These are phyloP conservation scores for Mesocentrotus franciscanus DNA, from an alignment of 53 echinoderm and acorn worm genomes.

Conservation along the genomic window DNA sequence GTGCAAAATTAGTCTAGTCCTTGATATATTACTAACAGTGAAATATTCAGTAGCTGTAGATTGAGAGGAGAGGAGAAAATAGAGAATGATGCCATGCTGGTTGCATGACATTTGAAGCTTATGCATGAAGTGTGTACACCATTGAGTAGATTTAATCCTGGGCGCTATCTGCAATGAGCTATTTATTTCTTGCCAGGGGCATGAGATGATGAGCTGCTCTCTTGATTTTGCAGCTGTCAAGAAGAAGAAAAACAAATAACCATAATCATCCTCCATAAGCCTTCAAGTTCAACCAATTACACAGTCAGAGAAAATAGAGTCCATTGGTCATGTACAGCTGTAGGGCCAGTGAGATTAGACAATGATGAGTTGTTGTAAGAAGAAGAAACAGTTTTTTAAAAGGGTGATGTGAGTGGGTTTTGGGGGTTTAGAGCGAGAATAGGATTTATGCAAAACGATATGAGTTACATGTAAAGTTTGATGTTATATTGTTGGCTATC, in stretches of 20 bases:
- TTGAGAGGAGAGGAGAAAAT: not conserved
- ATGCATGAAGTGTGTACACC: not conserved
- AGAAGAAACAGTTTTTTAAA: not conserved
- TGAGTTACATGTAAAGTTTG: not conserved
- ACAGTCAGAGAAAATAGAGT: not conserved
- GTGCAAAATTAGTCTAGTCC: not conserved
- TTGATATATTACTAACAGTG: not conserved
- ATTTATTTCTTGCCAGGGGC: conserved; percentile 19
- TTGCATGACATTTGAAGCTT: not conserved
- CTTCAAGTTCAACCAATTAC: not conserved
- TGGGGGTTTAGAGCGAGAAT: not conserved
- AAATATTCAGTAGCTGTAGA: not conserved
- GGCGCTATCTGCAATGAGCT: conserved; percentile 18
- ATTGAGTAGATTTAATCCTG: not conserved
- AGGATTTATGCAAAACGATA: not conserved
- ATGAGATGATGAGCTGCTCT: conserved; percentile 1
- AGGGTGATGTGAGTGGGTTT: not conserved
- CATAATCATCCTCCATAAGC: not conserved
- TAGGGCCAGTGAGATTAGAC: not conserved
- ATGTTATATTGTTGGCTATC: not conserved
- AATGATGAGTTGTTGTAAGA: not conserved
- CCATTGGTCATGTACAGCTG: not conserved
- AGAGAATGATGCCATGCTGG: not conserved
- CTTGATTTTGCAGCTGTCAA: conserved; percentile 25
- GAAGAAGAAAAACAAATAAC: not conserved